These are phyloP conservation scores for Colinus virginianus DNA, from an alignment of 2,113 vertebrate genomes.

Conservation along the genomic window DNA sequence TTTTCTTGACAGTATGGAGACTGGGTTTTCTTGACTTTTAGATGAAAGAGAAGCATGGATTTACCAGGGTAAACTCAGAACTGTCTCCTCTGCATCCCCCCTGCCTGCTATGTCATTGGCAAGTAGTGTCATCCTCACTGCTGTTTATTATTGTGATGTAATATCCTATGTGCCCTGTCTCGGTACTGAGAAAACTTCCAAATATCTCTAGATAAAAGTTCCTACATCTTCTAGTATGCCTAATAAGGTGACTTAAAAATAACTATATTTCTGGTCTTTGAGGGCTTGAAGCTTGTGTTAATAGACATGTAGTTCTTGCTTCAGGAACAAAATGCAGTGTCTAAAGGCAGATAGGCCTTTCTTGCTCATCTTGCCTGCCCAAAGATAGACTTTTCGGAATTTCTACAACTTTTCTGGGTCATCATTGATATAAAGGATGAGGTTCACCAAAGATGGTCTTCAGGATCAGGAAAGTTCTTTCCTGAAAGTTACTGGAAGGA, in stretches of 20 bases:
- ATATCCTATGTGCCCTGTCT: neutral
- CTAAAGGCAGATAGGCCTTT: neutral
- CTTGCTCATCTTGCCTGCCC: neutral
- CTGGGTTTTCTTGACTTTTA: neutral
- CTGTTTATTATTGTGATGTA: neutral
- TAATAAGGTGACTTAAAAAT: neutral
- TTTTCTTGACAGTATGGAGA: neutral
- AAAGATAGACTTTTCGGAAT: neutral
- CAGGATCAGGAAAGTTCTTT: neutral
- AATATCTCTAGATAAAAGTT: neutral
- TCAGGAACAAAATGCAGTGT: neutral
- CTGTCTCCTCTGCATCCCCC: neutral
- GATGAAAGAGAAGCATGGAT: neutral
- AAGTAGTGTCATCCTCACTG: neutral
- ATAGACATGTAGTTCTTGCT: neutral
- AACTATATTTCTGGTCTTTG: neutral
- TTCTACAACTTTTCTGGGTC: neutral
- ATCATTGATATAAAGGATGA: neutral
- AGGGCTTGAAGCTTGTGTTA: neutral
- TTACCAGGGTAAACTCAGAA: neutral
- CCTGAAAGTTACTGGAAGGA: neutral
- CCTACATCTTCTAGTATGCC: neutral
- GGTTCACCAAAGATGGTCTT: neutral
- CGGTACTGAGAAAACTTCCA: neutral
- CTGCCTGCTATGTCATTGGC: neutral